These are phyloP conservation scores for Malthinus seriepunctatus DNA, from an alignment of 2,888 invertebrate genomes.

Conservation along the genomic window DNA sequence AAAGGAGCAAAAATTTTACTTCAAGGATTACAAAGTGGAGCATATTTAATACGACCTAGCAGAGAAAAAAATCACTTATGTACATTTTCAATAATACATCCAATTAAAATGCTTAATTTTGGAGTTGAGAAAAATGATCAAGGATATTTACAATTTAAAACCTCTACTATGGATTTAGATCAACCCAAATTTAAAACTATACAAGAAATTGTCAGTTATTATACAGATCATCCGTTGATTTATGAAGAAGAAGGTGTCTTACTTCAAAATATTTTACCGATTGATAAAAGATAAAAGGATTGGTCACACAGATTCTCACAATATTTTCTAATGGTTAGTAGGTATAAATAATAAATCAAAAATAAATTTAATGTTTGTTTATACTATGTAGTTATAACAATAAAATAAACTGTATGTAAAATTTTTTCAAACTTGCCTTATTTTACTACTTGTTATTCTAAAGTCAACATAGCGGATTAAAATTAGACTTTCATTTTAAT, in stretches of 20 bases:
- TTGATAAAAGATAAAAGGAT: slow-evolving; percentile 8
- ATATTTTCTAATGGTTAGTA: no score
- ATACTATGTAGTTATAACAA: no score
- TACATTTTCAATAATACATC: slow-evolving; percentile 25
- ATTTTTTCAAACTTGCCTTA: no score
- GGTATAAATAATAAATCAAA: no score
- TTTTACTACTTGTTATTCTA: no score
- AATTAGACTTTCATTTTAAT: no score
- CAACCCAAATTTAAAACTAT: slow-evolving; percentile 21
- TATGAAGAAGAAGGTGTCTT: slow-evolving; percentile 9
- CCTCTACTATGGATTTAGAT: slow-evolving; percentile 6
- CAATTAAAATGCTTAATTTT: slow-evolving; percentile 26
- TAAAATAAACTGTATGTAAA: no score
- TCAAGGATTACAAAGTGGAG: slow-evolving; percentile 22
- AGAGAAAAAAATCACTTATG: slow-evolving; percentile 20
- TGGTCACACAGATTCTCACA: no score
- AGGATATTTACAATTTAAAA: slow-evolving; percentile 13
- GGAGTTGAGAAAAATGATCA: slow-evolving; percentile 11
- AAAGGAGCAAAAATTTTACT: slow-evolving; percentile 23
- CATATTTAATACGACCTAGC: slow-evolving; percentile 30
- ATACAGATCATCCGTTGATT: slow-evolving; percentile 11
- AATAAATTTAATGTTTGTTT: background rate
- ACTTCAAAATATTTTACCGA: slow-evolving; percentile 21
- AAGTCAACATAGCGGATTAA: no score
- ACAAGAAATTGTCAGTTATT: slow-evolving; percentile 27